phyloP scores from a whole-genome alignment of 2,797 vertebrate species.

The Discoglossus pictus region DNA sequence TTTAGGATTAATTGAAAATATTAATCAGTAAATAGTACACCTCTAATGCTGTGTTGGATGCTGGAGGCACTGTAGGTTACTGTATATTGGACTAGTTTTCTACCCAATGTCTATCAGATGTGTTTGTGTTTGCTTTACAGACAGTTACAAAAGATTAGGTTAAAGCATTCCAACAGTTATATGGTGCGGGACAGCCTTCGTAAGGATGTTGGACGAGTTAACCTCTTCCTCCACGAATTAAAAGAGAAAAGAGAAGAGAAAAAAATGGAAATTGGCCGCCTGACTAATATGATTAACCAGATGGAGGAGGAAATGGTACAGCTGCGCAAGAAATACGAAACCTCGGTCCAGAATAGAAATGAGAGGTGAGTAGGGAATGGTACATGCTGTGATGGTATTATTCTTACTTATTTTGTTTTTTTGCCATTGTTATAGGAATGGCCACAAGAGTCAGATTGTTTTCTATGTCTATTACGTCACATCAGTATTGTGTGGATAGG shows the following conservation, averaged over 20 bases:
- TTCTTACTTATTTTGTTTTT: too few relatives aligned
- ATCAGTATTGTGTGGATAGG: too few relatives aligned
- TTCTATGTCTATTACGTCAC: too few relatives aligned
- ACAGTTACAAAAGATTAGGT: constrained; percentile 72
- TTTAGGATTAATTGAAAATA: too few relatives aligned
- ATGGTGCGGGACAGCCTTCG: constrained; percentile 72
- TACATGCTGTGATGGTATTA: background rate
- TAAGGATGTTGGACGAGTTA: constrained; percentile 71
- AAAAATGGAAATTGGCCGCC: constrained; percentile 69
- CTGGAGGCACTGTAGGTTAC: too few relatives aligned
- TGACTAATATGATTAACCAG: constrained; percentile 65
- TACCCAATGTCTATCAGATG: too few relatives aligned
- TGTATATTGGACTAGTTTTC: too few relatives aligned
- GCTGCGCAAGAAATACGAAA: constrained; percentile 70
- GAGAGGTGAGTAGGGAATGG: constrained; percentile 69
- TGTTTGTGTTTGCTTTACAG: constrained; percentile 63
- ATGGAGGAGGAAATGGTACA: constrained; percentile 74
- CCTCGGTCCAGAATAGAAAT: constrained; percentile 69
- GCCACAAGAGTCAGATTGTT: too few relatives aligned
- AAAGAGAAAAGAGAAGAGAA: constrained; percentile 73
- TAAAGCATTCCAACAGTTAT: constrained; percentile 75
- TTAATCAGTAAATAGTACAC: too few relatives aligned
- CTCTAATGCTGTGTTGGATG: too few relatives aligned
- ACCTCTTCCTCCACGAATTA: constrained; percentile 66
- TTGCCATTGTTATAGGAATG: too few relatives aligned